phyloP scores from a whole-genome alignment of 2,113 vertebrate species.

The Phyllopteryx taeniolatus region DNA sequence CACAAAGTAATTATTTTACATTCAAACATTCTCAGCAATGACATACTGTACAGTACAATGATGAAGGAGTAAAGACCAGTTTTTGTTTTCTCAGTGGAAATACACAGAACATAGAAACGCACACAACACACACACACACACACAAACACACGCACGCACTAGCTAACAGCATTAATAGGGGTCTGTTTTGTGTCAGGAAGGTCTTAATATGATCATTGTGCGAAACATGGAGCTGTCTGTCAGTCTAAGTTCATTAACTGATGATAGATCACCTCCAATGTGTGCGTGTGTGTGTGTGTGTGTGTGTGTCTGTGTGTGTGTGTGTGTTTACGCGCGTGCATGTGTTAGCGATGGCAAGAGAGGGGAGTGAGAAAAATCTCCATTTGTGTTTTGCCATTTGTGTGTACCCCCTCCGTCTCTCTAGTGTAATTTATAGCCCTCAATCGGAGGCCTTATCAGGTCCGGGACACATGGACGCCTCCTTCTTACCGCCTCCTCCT shows the following conservation, averaged over 20 bases:
- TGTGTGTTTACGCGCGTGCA: conserved; percentile 14
- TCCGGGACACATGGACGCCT: conserved; percentile 68
- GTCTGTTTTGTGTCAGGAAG: conserved; percentile 91
- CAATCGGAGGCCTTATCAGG: conserved; percentile 69
- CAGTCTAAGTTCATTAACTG: conserved; percentile 93
- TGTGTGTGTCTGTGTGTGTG: conserved; percentile 29
- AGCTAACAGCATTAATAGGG: conserved; percentile 85
- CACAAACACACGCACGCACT: conserved; percentile 37
- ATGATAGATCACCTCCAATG: conserved; percentile 78
- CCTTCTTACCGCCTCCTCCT: conserved; percentile 47
- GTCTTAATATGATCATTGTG: conserved; percentile 89
- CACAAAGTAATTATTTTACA: background rate
- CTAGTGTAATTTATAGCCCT: conserved; percentile 65
- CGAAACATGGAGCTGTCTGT: conserved; percentile 94
- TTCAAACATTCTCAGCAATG: background rate
- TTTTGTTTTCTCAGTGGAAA: conserved; percentile 28
- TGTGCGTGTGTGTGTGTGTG: conserved; percentile 29
- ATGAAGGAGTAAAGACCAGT: conserved; percentile 31
- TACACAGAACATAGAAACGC: conserved; percentile 5
- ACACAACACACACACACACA: conserved; percentile 26
- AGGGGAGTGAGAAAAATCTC: conserved; percentile 12
- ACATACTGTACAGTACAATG: background rate
- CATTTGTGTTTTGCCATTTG: conserved; percentile 34
- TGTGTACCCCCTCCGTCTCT: conserved; percentile 40
- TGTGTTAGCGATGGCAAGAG: conserved; percentile 8